A percentile compares a stretch with the other conserved stretches of the same genome.
Conservation (phyloP, 2,888 invertebrate species). For the Lysandra bellargus region DNA sequence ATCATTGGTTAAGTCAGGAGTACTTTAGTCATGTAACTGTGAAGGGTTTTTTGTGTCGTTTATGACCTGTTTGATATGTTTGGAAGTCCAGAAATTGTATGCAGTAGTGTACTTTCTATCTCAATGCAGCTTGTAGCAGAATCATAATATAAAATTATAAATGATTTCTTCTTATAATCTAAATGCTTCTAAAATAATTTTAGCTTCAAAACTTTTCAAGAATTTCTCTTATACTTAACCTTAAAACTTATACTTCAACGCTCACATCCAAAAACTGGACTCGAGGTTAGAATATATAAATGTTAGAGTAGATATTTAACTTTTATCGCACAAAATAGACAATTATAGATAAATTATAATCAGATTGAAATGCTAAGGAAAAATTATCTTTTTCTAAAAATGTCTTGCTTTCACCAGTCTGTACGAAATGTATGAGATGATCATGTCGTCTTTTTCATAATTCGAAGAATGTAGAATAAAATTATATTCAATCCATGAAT, state of each 20-base stretch:
- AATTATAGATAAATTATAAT: background rate
- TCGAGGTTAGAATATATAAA: constrained; percentile 1
- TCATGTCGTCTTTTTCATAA: no score
- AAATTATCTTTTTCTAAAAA: background rate
- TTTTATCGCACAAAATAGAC: constrained; percentile 38
- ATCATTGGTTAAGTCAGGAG: background rate
- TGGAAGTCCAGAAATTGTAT: background rate
- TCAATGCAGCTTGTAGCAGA: background rate
- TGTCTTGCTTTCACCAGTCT: background rate
- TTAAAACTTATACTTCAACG: background rate
- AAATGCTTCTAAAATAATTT: background rate
- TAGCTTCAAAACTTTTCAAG: background rate
- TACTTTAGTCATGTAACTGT: constrained; percentile 5
- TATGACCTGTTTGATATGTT: background rate
- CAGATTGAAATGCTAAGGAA: background rate
- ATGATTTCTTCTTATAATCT: background rate
- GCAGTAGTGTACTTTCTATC: background rate
- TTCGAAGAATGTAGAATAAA: background rate
- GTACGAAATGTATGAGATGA: background rate
- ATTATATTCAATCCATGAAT: background rate
- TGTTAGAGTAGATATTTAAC: constrained; percentile 42
- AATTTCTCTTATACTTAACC: background rate
- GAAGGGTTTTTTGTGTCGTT: constrained; percentile 21
- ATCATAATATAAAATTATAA: background rate
- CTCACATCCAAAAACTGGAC: constrained; percentile 28